Evolutionary conservation across 1,140 invertebrate species (phyloP).

Genomic region (Bombus waltoni): DNA sequence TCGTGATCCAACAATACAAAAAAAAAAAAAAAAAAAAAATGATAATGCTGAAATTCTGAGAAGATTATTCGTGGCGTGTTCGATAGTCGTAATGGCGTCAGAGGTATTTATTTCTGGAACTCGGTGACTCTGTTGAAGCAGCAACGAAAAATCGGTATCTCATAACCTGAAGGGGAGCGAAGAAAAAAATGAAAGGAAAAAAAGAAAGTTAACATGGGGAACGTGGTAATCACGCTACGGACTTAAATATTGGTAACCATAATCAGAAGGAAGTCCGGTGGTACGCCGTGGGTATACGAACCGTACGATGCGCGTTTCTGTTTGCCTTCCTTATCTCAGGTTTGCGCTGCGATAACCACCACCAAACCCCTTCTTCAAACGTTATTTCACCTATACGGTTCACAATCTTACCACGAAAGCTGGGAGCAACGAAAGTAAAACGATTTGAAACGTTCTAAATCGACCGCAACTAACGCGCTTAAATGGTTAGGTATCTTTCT

Average conservation of each 20-base stretch:
- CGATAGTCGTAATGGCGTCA: background rate
- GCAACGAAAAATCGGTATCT: slow-evolving; percentile 38
- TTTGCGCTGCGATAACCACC: slow-evolving; percentile 81
- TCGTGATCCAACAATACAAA: background rate
- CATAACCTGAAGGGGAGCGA: background rate
- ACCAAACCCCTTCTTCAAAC: slow-evolving; percentile 40
- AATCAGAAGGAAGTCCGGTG: slow-evolving; percentile 81
- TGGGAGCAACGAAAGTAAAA: slow-evolving; percentile 17
- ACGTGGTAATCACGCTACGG: slow-evolving; percentile 42
- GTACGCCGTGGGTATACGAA: slow-evolving; percentile 67
- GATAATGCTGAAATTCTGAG: background rate
- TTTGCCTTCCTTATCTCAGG: slow-evolving; percentile 81
- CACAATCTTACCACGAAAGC: slow-evolving; percentile 13
- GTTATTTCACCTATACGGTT: slow-evolving; percentile 45
- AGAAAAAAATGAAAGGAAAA: background rate
- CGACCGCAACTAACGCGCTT: background rate
- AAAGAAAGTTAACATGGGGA: slow-evolving; percentile 35
- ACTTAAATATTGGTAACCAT: slow-evolving; percentile 76
- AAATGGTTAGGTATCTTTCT: background rate
- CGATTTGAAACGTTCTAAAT: slow-evolving; percentile 12
- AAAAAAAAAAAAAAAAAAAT: background rate
- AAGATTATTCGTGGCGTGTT: background rate
- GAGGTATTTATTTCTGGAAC: background rate
- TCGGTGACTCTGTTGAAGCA: background rate
- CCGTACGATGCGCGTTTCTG: slow-evolving; percentile 76